phyloP scores from a whole-genome alignment of 2,888 invertebrate genomes.

The Dasypolia templi region DNA sequence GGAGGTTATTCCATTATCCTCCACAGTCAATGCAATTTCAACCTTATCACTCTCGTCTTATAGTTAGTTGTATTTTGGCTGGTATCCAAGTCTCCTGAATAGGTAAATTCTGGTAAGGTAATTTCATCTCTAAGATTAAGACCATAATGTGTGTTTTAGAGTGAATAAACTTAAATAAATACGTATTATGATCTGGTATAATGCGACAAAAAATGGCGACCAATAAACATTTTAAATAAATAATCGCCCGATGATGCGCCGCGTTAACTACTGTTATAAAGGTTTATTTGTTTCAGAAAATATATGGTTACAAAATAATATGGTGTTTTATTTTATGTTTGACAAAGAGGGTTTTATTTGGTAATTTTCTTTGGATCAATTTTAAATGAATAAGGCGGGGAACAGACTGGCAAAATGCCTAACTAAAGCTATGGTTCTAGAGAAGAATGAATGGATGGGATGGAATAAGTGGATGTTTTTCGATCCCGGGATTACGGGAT shows the following conservation, averaged over 20 bases:
- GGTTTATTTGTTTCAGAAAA: slow-evolving; percentile 55
- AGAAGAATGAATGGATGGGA: too few relatives aligned
- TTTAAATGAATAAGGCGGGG: background rate
- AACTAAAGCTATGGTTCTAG: too few relatives aligned
- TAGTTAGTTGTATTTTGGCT: slow-evolving; percentile 24
- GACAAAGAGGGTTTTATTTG: slow-evolving; percentile 2
- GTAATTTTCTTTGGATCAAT: slow-evolving; percentile 1
- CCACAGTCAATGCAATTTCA: slow-evolving; percentile 18
- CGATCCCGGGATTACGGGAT: too few relatives aligned
- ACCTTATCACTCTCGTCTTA: accelerated
- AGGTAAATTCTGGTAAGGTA: background rate
- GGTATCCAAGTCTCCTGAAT: slow-evolving; percentile 3
- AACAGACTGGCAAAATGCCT: background rate
- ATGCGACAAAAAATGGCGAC: slow-evolving; percentile 67
- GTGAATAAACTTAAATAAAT: slow-evolving; percentile 47
- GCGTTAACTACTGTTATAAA: slow-evolving; percentile 62
- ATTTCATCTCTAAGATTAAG: slow-evolving; percentile 8
- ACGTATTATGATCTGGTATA: slow-evolving; percentile 67
- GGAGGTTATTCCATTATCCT: slow-evolving; percentile 68
- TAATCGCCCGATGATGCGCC: slow-evolving; percentile 66
- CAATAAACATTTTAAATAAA: slow-evolving; percentile 66
- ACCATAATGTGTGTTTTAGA: background rate
- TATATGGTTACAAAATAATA: slow-evolving; percentile 44
- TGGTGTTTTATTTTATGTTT: slow-evolving; percentile 27
- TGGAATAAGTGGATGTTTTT: too few relatives aligned